Evolutionary conservation across 2,113 vertebrate genomes (phyloP).

Genomic region (Melanerpes formicivorus): DNA sequence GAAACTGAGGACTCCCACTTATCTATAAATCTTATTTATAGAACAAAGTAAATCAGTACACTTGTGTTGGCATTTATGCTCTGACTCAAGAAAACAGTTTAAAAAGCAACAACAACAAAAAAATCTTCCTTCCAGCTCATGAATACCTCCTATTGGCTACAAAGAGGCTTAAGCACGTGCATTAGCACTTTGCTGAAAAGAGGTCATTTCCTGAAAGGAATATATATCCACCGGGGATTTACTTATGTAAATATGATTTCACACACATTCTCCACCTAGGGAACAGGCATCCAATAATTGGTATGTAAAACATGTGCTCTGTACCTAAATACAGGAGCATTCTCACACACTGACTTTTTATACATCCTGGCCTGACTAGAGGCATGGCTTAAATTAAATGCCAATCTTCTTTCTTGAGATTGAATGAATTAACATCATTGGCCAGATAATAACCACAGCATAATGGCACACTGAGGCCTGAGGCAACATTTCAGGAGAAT

Average conservation of each 20-base stretch:
- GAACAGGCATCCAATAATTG: not conserved
- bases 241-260: slow-evolving; percentile 58
- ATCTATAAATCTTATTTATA: not conserved
- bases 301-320: not conserved
- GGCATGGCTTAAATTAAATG: slow-evolving; percentile 61
- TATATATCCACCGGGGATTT: slow-evolving; percentile 33
- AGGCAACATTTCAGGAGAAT: slow-evolving; percentile 51
- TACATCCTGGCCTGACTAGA: not conserved
- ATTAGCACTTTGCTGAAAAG: slow-evolving; percentile 54
- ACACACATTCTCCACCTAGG: slow-evolving; percentile 22
- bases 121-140: not conserved
- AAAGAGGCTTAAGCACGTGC: slow-evolving; percentile 42
- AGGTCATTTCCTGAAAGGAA: slow-evolving; percentile 63
- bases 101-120: not conserved
- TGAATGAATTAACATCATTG: slow-evolving; percentile 63
- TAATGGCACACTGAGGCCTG: slow-evolving; percentile 44
- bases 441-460: slow-evolving; percentile 53
- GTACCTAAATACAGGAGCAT: not conserved
- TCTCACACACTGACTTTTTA: slow-evolving; percentile 16
- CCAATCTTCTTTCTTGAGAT: slow-evolving; percentile 48
- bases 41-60: not conserved
- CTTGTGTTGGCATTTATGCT: not conserved
- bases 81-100: not conserved
- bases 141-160: slow-evolving; percentile 31
- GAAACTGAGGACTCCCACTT: not conserved